Conservation (phyloP, 2,113 vertebrate genomes). For the Gorsachius goisagi region DNA sequence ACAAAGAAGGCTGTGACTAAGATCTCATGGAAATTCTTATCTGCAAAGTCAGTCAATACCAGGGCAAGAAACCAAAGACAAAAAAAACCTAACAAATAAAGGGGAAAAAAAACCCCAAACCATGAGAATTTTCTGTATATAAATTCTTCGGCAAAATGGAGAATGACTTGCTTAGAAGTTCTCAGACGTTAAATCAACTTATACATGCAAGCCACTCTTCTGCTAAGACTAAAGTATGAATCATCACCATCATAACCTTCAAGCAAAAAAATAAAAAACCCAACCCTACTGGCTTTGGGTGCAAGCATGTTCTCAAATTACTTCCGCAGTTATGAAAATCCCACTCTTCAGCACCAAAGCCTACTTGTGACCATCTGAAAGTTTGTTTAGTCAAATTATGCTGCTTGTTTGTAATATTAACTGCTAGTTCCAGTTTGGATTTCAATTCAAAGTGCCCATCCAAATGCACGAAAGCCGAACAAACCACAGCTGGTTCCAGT, state of each 20-base stretch:
- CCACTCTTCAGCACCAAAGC: slow-evolving; percentile 32
- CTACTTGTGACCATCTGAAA: not conserved
- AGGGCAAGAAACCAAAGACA: not conserved
- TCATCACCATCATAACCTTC: slow-evolving; percentile 2
- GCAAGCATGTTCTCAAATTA: slow-evolving; percentile 33
- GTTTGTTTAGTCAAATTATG: slow-evolving; percentile 39
- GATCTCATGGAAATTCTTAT: not conserved
- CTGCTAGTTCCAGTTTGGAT: slow-evolving; percentile 46
- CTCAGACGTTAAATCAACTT: slow-evolving; percentile 1
- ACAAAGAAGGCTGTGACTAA: not conserved
- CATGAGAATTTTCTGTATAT: not conserved
- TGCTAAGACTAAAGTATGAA: slow-evolving; percentile 24
- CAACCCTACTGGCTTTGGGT: slow-evolving; percentile 4
- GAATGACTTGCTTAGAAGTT: not conserved
- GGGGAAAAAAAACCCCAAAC: too few relatives aligned
- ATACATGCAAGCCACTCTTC: not conserved
- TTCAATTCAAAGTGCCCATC: slow-evolving; percentile 33
- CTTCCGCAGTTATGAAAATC: slow-evolving; percentile 14
- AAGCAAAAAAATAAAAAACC: not conserved
- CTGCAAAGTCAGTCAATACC: not conserved
- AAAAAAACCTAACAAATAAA: not conserved
- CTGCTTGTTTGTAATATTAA: slow-evolving; percentile 14
- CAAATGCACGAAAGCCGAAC: not conserved
- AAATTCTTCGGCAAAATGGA: not conserved
- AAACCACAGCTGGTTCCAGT: slow-evolving; percentile 43